These are phyloP conservation scores for Todiramphus saurophagus DNA, from an alignment of 2,113 vertebrate species.

Conservation along the genomic window DNA sequence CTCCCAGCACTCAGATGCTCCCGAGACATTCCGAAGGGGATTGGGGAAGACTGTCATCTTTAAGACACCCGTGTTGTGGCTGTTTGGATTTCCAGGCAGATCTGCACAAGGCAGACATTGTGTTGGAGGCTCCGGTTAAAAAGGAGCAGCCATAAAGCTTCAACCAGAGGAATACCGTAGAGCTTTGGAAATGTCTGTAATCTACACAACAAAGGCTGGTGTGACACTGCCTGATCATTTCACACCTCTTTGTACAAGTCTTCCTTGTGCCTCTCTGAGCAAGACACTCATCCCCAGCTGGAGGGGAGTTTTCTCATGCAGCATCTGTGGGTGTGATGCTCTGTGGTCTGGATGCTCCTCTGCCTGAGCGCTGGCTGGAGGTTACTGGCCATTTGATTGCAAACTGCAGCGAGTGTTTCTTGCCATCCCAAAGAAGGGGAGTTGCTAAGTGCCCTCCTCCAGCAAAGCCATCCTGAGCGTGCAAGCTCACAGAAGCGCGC, in stretches of 20 bases:
- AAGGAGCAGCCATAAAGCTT: neutral
- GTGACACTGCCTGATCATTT: neutral
- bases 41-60: neutral
- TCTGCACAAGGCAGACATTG: neutral
- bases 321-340: neutral
- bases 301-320: neutral
- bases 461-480: neutral
- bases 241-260: neutral
- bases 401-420: neutral
- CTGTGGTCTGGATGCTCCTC: neutral
- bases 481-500: neutral
- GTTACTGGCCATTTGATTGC: neutral
- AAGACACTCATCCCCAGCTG: neutral
- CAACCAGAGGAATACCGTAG: neutral
- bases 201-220: neutral
- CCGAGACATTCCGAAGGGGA: fast-evolving
- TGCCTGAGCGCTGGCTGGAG: neutral
- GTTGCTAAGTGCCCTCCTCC: neutral
- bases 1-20: neutral
- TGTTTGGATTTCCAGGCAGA: neutral
- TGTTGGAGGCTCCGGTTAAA: neutral
- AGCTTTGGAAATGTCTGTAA: neutral
- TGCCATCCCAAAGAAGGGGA: neutral
- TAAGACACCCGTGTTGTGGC: neutral
- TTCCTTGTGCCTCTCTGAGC: neutral